Percentiles rank a stretch among this genome's conserved stretches.
Evolutionary conservation across 2,113 vertebrate species (phyloP).

Genomic region (Lasiurus borealis): DNA sequence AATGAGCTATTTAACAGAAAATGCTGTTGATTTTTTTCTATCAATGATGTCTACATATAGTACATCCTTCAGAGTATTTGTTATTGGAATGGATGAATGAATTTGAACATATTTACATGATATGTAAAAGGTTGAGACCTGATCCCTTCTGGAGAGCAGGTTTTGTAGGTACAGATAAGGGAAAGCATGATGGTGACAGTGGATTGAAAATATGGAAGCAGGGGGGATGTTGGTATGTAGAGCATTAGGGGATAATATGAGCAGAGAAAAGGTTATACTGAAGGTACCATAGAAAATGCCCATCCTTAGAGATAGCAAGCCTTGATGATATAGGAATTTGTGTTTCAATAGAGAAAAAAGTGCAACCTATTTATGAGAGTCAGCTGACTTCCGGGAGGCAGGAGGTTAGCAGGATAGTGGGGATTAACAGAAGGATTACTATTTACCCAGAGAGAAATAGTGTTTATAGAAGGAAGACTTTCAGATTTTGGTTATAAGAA

Average conservation of each 20-base stretch:
- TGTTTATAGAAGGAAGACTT: background rate
- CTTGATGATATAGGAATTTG: background rate
- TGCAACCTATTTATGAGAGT: background rate
- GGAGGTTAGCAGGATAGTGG: background rate
- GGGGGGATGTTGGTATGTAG: background rate
- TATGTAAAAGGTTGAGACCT: background rate
- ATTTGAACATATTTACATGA: slow-evolving; percentile 8
- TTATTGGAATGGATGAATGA: background rate
- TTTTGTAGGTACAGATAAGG: background rate
- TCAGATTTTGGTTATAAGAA: background rate
- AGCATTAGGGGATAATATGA: background rate
- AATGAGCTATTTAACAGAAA: slow-evolving; percentile 22
- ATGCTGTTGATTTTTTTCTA: background rate
- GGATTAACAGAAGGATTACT: background rate
- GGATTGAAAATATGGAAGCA: background rate
- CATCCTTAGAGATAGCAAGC: background rate
- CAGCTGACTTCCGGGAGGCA: background rate
- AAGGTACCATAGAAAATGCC: background rate
- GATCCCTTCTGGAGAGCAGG: background rate
- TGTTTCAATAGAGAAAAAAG: slow-evolving; percentile 39
- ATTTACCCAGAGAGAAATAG: background rate
- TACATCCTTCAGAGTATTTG: slow-evolving; percentile 15
- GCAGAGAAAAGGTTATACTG: background rate
- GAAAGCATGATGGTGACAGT: slow-evolving; percentile 27
- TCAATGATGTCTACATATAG: background rate